Percentiles rank a stretch among this genome's conserved stretches.
phyloP scores from a whole-genome alignment of 2,888 invertebrate species.

The Apodemia zela region DNA sequence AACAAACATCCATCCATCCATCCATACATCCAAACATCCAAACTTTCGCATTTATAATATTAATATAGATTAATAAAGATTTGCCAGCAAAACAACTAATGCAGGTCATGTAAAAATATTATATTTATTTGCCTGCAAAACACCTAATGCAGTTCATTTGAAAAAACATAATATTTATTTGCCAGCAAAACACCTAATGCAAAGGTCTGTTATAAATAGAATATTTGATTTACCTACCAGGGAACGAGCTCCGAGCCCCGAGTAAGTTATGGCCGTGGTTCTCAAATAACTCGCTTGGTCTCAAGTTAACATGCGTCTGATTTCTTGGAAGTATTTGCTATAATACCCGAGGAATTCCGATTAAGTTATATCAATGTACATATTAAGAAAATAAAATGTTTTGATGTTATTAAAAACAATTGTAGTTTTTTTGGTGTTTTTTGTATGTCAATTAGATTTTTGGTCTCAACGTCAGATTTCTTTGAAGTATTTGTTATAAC shows the following conservation, averaged over 20 bases:
- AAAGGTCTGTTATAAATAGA: neutral
- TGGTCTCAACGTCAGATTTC: slow-evolving; percentile 1
- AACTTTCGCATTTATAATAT: no score
- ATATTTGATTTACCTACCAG: slow-evolving; percentile 1
- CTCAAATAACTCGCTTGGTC: slow-evolving; percentile 5
- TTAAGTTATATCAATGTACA: neutral
- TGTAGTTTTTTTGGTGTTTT: neutral
- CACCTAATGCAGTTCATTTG: no score
- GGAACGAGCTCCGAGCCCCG: neutral
- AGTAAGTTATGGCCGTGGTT: neutral
- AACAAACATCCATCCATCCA: no score
- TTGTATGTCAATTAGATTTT: neutral
- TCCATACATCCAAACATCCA: no score
- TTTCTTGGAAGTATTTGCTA: neutral
- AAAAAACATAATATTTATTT: no score
- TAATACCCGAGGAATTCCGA: neutral
- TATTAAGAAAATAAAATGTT: neutral
- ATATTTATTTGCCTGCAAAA: no score
- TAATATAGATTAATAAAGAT: no score
- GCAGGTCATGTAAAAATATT: no score
- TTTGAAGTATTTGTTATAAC: neutral
- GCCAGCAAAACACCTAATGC: neutral
- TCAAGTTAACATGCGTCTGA: slow-evolving; percentile 2
- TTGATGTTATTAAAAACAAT: neutral
- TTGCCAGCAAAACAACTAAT: no score